A percentile compares a stretch with the other conserved stretches of the same genome.
Conservation (phyloP, 2,113 vertebrate species). For the Ptilonorhynchus violaceus region DNA sequence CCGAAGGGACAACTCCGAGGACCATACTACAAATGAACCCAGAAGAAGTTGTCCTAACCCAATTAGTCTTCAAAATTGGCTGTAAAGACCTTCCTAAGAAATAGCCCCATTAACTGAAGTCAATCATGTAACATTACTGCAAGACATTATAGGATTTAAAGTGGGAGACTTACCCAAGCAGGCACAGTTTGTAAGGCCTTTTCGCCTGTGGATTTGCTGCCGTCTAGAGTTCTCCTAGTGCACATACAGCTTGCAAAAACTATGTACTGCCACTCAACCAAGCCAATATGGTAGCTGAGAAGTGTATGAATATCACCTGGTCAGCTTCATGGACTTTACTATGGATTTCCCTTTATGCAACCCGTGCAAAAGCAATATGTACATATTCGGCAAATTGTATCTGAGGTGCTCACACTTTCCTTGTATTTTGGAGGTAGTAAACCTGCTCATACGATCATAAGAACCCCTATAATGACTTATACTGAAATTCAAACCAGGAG, state of each 20-base stretch:
- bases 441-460: not conserved
- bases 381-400: not conserved
- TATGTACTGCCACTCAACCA: not conserved
- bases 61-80: not conserved
- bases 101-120: not conserved
- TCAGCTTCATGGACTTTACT: not conserved
- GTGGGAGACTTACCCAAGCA: rapidly evolving
- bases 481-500: not conserved
- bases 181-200: not conserved
- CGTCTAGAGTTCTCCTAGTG: not conserved
- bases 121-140: not conserved
- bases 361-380: not conserved
- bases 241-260: not conserved
- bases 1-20: not conserved
- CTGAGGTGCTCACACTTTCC: not conserved
- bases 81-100: not conserved
- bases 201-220: not conserved
- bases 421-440: not conserved
- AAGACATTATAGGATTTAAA: not conserved
- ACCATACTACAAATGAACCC: not conserved
- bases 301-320: not conserved
- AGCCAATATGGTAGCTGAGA: not conserved
- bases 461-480: not conserved
- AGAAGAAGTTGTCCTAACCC: not conserved
- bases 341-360: not conserved